Evolutionary conservation across 2,888 invertebrate genomes (phyloP).

Genomic region (Tetragonisca angustula): DNA sequence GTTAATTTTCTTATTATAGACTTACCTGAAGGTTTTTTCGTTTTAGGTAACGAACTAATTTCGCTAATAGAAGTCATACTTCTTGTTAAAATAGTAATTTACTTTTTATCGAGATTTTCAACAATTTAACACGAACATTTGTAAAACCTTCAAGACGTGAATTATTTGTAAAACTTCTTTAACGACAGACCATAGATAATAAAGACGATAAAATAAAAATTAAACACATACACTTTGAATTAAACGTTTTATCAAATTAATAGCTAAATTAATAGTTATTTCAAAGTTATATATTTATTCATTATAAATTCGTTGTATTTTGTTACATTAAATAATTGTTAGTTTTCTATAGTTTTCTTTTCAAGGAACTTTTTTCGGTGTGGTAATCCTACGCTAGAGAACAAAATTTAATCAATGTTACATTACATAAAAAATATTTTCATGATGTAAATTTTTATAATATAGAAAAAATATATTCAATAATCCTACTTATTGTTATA

Average conservation of each 20-base stretch:
- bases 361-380: not conserved
- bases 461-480: not conserved
- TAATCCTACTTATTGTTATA: not conserved
- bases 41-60: slow-evolving; percentile 76
- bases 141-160: slow-evolving; percentile 1
- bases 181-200: slow-evolving; percentile 11
- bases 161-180: slow-evolving; percentile 6
- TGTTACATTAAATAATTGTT: not conserved
- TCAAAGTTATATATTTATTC: not conserved
- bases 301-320: not conserved
- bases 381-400: slow-evolving; percentile 5
- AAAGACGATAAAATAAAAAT: not conserved
- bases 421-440: not conserved
- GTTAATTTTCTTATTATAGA: not conserved
- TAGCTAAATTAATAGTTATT: not conserved
- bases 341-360: not conserved
- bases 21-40: slow-evolving; percentile 82
- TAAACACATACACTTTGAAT: not conserved
- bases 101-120: slow-evolving; percentile 20
- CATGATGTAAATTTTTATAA: not conserved
- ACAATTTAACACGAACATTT: slow-evolving; percentile 26
- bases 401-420: too few species aligned
- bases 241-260: not conserved
- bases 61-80: slow-evolving; percentile 77
- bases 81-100: slow-evolving; percentile 1